Base-by-base conservation (phyloP, 2,888 invertebrate genomes). In the Napeogenes sylphis region DNA sequence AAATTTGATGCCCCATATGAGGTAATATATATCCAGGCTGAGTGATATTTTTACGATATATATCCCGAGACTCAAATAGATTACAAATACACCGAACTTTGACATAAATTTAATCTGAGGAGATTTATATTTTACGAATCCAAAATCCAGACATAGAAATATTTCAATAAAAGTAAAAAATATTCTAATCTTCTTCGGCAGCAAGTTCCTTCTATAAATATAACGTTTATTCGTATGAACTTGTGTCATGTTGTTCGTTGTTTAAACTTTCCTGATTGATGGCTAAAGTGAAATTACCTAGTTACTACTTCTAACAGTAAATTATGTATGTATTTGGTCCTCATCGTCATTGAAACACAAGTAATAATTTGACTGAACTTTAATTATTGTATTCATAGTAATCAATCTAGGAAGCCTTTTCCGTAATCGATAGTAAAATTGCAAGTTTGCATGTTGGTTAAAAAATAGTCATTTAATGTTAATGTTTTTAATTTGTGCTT, bases 91-190 rank as follows among this genome's bases (percentile, higher is more conserved):
- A 8, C 21, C 30, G 4, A 51, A 51, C 47, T 51, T 51, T 2
- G 6, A 5, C 47, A 5, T 5, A 32, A 57, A 46, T 10, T 13
- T 45, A 6, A 45, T 46, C 33, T 32, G 30, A 4, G 13, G 21
- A 12, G 45, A 46, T 46, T 57, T 46, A 46, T 12, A 57, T 46
- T 6, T 10, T 1, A 57, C 13, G 13, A 46, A 57, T 12, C 57
- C 57, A n/a, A 57, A 57, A 57, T 57, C 57, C 46, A 57, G 32
- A 32, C 46, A 45, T 2, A 57, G 14, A 3, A 57, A 32, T 10
- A 57, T 38, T 47, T 42, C 47, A 32, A 57, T 33, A 2, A 46
- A 4, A n/a, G 6, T 46, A 46, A 57, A 57, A n/a, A 57, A 57
- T 46, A 47, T 33, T 57, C 12, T 46, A 45, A 47, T 33, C 47